phyloP scores from a whole-genome alignment of 2,888 invertebrate species.

The Zaprionus lineosus region DNA sequence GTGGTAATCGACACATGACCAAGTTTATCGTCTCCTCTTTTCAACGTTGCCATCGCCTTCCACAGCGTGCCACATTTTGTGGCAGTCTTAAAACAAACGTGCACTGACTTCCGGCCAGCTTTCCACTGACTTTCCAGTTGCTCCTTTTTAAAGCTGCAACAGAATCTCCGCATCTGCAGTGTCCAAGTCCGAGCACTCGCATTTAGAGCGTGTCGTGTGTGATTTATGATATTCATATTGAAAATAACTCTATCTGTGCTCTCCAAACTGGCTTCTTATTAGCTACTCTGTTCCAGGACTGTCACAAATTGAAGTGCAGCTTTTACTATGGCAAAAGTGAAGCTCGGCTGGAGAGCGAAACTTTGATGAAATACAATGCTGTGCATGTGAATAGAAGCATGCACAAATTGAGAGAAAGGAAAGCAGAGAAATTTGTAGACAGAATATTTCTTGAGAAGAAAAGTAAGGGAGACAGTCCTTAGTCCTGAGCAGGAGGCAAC shows the following conservation, averaged over 20 bases:
- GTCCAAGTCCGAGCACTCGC: no score
- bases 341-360: constrained; percentile 14
- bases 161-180: constrained; percentile 19
- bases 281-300: constrained; percentile 54
- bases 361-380: constrained; percentile 2
- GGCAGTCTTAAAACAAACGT: constrained; percentile 23
- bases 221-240: constrained; percentile 67
- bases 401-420: no score
- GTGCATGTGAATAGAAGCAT: constrained; percentile 10
- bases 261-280: constrained; percentile 58
- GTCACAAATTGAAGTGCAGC: constrained; percentile 60
- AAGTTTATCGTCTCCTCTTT: constrained; percentile 44
- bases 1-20: constrained; percentile 51
- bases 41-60: constrained; percentile 21
- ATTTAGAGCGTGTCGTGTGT: constrained; percentile 45
- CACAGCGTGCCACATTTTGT: constrained; percentile 26
- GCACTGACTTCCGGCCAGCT: background rate
- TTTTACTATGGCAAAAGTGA: constrained; percentile 58
- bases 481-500: no score
- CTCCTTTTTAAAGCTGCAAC: background rate
- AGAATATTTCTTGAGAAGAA: no score
- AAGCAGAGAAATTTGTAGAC: background rate
- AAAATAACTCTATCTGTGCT: constrained; percentile 7
- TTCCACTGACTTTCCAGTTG: no score
- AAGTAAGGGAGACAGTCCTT: no score